Evolutionary conservation across 53 echinoderm and acorn worm species (phyloP).

Genomic region (Mesocentrotus franciscanus): DNA sequence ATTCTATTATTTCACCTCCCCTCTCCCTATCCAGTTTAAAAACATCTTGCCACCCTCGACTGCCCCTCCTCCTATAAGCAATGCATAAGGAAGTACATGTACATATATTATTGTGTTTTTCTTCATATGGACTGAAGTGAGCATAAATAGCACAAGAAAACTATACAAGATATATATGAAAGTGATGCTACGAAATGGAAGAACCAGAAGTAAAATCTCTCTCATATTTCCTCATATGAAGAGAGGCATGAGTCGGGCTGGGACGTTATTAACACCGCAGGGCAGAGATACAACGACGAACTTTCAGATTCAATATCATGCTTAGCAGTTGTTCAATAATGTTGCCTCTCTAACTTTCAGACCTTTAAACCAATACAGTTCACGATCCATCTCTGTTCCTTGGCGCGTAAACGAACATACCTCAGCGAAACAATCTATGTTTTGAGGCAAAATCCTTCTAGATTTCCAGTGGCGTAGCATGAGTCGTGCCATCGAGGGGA

Average conservation of each 20-base stretch:
- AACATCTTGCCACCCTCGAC: too few relatives aligned
- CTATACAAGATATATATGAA: not conserved
- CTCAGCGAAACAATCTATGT: not conserved
- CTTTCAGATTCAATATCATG: not conserved
- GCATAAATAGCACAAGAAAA: not conserved
- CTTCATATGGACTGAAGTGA: not conserved
- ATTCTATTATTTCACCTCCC: too few relatives aligned
- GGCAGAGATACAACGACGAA: not conserved
- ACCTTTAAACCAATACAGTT: not conserved
- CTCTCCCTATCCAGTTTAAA: too few relatives aligned
- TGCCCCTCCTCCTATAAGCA: too few relatives aligned
- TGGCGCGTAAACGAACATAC: not conserved
- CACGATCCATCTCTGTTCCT: not conserved
- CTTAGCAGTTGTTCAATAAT: not conserved
- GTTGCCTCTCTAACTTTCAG: not conserved
- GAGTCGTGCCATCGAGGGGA: too few relatives aligned
- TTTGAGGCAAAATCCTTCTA: not conserved
- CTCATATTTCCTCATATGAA: not conserved
- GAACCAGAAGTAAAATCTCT: not conserved
- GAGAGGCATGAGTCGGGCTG: not conserved
- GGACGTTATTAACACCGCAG: constrained; percentile 1
- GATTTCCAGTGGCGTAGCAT: too few relatives aligned
- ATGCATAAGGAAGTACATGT: too few relatives aligned
- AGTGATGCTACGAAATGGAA: not conserved
- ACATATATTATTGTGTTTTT: too few relatives aligned